phyloP scores from a whole-genome alignment of 2,888 invertebrate genomes.

The Drosophila conformis region DNA sequence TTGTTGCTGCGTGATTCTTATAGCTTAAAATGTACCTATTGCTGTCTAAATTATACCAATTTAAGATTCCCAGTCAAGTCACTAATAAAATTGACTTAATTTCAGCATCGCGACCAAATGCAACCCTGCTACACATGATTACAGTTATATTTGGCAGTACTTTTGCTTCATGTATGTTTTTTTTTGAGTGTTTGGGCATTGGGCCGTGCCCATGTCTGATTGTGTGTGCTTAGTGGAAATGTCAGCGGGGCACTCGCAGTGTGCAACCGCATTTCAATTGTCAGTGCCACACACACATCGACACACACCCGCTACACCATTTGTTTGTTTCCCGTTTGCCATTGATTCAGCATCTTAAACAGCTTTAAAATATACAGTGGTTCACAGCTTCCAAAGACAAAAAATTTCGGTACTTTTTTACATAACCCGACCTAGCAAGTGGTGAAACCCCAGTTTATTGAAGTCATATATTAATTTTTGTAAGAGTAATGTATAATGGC shows the following conservation, averaged over 20 bases:
- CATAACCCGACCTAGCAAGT: too few species aligned
- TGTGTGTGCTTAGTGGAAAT: conserved; percentile 70
- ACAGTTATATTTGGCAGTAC: background rate
- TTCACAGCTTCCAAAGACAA: too few species aligned
- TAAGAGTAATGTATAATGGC: too few species aligned
- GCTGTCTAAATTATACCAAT: background rate
- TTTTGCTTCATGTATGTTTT: too few species aligned
- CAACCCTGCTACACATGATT: background rate
- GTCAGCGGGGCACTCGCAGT: conserved; percentile 38
- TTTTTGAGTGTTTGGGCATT: background rate
- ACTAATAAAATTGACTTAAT: too few species aligned
- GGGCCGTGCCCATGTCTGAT: conserved; percentile 58
- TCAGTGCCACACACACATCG: conserved; percentile 31
- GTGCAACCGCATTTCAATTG: conserved; percentile 69
- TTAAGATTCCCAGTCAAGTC: background rate
- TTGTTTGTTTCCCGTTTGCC: background rate
- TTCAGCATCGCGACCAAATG: background rate
- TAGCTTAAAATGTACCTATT: background rate
- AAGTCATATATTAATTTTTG: too few species aligned
- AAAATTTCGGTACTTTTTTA: too few species aligned
- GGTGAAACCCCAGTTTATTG: too few species aligned
- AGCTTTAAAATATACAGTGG: background rate
- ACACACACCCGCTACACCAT: background rate
- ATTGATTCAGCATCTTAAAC: background rate
- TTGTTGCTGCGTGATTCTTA: background rate